Percentiles rank a stretch among this genome's conserved stretches.
These are phyloP conservation scores for Tachyglossus aculeatus DNA, from an alignment of 2,797 vertebrate species.

Conservation along the genomic window DNA sequence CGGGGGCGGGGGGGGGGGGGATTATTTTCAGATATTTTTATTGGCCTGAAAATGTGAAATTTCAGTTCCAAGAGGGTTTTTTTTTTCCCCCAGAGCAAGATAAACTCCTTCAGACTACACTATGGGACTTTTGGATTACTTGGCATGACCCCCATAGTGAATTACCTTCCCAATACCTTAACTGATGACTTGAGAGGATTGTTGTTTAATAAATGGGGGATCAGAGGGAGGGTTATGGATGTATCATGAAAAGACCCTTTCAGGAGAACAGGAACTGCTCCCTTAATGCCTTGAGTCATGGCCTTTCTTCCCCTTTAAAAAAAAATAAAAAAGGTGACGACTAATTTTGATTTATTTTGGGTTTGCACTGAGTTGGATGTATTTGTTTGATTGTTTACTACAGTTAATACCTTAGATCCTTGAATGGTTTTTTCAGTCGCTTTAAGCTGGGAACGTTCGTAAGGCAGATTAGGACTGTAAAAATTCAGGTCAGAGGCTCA, in stretches of 20 bases:
- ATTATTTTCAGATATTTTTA: conserved; percentile 97
- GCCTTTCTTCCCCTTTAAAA: conserved; percentile 32
- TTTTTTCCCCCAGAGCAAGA: conserved; percentile 92
- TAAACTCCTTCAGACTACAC: conserved; percentile 76
- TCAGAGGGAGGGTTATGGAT: conserved; percentile 38
- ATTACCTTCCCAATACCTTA: conserved; percentile 72
- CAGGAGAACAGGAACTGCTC: conserved; percentile 71
- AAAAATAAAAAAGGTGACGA: neutral
- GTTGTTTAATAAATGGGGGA: conserved; percentile 67
- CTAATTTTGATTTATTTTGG: neutral
- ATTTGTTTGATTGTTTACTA: conserved; percentile 14
- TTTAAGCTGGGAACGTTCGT: conserved; percentile 34
- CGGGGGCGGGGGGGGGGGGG: conserved; percentile 76
- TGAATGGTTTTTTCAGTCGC: conserved; percentile 26
- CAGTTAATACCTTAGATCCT: conserved; percentile 32
- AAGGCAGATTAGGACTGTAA: conserved; percentile 56
- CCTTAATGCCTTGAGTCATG: conserved; percentile 65
- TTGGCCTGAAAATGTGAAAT: conserved; percentile 87
- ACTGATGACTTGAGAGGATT: conserved; percentile 71
- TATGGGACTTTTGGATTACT: conserved; percentile 69
- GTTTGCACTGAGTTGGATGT: neutral
- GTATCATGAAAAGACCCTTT: conserved; percentile 74
- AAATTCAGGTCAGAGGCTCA: conserved; percentile 67
- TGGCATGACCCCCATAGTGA: conserved; percentile 76
- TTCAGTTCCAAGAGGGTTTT: conserved; percentile 89